Conservation (phyloP, 2,888 invertebrate species). For the Macaria liturata region DNA sequence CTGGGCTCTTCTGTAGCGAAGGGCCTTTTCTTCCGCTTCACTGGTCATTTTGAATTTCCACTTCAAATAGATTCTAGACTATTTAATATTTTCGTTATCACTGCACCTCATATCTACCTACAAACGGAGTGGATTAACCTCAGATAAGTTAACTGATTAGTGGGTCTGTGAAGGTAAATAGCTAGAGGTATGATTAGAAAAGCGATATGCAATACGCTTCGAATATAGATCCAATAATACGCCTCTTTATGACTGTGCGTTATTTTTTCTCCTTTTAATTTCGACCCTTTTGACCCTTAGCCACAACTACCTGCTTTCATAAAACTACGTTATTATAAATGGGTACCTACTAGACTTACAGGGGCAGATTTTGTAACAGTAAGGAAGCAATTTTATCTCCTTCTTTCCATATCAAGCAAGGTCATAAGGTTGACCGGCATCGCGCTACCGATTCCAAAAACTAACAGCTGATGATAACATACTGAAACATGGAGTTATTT, state of each 20-base stretch:
- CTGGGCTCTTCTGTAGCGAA: conserved; percentile 89
- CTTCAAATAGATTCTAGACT: conserved; percentile 1
- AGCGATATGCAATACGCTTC: not conserved
- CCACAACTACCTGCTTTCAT: too few relatives aligned
- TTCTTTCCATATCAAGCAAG: conserved; percentile 2
- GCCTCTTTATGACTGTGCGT: not conserved
- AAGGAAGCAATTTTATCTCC: too few relatives aligned
- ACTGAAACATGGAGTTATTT: not conserved
- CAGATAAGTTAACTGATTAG: conserved; percentile 12
- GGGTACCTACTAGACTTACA: too few relatives aligned
- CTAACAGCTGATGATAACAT: not conserved
- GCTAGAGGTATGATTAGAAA: conserved; percentile 5
- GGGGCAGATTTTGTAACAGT: too few relatives aligned
- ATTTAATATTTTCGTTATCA: conserved; percentile 25
- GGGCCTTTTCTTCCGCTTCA: conserved; percentile 76
- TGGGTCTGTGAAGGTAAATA: conserved; percentile 1
- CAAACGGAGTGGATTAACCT: conserved; percentile 17
- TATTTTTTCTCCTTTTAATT: not conserved
- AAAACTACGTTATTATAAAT: too few relatives aligned
- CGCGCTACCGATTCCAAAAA: too few relatives aligned
- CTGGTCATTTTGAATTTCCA: conserved; percentile 51
- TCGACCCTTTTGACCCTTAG: too few relatives aligned
- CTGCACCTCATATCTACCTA: conserved; percentile 15
- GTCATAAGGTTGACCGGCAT: conserved; percentile 15
- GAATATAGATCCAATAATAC: not conserved